These are phyloP conservation scores for Yponomeuta cagnagella DNA, from an alignment of 2,888 invertebrate species.

Conservation along the genomic window DNA sequence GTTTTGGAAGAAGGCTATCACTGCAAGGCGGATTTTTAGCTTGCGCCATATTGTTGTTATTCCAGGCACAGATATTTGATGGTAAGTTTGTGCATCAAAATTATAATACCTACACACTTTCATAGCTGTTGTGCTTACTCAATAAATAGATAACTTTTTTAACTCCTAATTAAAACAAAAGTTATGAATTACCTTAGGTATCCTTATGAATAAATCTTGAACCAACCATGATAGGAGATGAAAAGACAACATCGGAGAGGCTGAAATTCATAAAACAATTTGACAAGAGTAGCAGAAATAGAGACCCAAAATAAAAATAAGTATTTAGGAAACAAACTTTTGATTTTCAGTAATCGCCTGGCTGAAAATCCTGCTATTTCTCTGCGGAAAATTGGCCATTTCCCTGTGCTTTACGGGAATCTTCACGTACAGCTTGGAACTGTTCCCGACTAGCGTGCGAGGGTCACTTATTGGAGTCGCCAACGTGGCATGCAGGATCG, in stretches of 20 bases:
- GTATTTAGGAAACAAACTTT: not conserved
- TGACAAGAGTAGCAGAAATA: no score
- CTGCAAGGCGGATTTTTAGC: constrained; percentile 46
- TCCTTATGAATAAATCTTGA: no score
- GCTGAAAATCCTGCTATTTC: constrained; percentile 49
- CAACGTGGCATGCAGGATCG: constrained; percentile 52
- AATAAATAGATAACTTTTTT: no score
- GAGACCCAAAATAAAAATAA: no score
- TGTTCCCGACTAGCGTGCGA: constrained; percentile 58
- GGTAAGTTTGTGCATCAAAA: constrained; percentile 36
- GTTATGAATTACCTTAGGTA: no score
- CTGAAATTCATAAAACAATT: not conserved
- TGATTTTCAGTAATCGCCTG: constrained; percentile 44
- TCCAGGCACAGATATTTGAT: constrained; percentile 44
- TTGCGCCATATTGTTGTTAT: constrained; percentile 44
- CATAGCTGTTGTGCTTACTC: no score
- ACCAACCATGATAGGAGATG: no score
- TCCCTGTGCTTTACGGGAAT: constrained; percentile 56
- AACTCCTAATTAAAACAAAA: no score
- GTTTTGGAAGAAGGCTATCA: constrained; percentile 46
- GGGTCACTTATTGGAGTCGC: constrained; percentile 53
- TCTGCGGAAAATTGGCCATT: constrained; percentile 49
- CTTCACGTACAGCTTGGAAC: constrained; percentile 53
- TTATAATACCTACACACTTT: not conserved
- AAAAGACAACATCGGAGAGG: no score